Base-by-base conservation (phyloP, 1,140 invertebrate genomes). In the Myzus persicae region DNA sequence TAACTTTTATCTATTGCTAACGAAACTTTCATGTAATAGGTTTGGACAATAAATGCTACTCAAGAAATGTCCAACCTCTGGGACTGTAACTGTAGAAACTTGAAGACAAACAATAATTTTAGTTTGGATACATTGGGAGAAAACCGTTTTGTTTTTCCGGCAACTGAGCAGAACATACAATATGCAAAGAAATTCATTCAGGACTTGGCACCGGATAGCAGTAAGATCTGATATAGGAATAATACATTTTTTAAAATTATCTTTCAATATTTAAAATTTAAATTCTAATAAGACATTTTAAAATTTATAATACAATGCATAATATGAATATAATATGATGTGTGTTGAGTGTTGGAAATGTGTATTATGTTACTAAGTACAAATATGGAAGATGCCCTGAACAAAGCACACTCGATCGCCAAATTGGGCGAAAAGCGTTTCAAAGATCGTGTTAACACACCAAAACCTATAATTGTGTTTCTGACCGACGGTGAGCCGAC, bases 401-500 rank as follows among this genome's bases (percentile, higher is more conserved):
- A 95, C 59, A 95, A 96, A 40, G 97, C 96, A 0, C 94, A 97
- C 6, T 94, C 96, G 82, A 95, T 97, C 14, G 95, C 96, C 59
- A 95, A 95, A 90, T 94, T 94, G 93, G 95, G 95, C 24, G 89
- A 88, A 93, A 82, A 89, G 85, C 22, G 93, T 94, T 88, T 94
- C 40, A 51, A 89, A 36, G 93, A 94, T 90, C 89, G 59, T 51
- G 38, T 84, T 26, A 90, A 94, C 2, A 88, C n/a, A 54, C 94
- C 95, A 36, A 96, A 96, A 94, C 96, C 97, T 0, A 96, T 97
- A 84, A 96, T 98, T 24, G 96, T 98, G 44, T 98, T 98, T 95
- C 95, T 98, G 84, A 98, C 97, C 1, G 97, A 98, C 94, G 97
- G 97, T 76, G 96, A 97, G 93, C 96, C 97, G 9, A 97, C 97